phyloP scores from a whole-genome alignment of 2,888 invertebrate genomes.

The Drosophila paramelanica region DNA sequence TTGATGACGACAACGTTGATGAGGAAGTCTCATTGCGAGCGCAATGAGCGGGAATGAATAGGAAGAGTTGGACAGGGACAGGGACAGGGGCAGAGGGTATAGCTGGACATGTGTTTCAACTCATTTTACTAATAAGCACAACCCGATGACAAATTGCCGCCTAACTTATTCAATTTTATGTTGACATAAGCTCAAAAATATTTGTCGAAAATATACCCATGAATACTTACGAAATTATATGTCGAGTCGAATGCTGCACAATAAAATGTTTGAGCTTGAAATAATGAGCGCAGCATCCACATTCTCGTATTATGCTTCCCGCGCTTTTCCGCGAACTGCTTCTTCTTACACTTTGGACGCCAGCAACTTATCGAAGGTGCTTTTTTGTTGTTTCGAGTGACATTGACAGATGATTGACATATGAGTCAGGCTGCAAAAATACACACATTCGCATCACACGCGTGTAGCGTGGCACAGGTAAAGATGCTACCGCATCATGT shows the following conservation, averaged over 20 bases:
- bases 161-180: slow-evolving; percentile 57
- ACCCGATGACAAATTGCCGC: slow-evolving; percentile 72
- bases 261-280: neutral
- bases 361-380: slow-evolving; percentile 14
- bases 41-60: neutral
- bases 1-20: slow-evolving; percentile 51
- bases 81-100: neutral
- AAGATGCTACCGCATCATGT: slow-evolving; percentile 26
- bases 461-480: slow-evolving; percentile 23
- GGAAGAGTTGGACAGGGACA: neutral
- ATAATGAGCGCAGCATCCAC: slow-evolving; percentile 2
- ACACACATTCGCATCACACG: slow-evolving; percentile 24
- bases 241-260: neutral
- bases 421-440: slow-evolving; percentile 79
- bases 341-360: slow-evolving; percentile 27
- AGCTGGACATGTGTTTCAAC: slow-evolving; percentile 71
- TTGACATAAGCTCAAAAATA: slow-evolving; percentile 47
- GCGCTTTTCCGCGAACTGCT: neutral
- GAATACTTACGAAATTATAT: neutral
- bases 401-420: slow-evolving; percentile 84
- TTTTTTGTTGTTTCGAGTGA: slow-evolving; percentile 52
- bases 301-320: neutral
- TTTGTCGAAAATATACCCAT: slow-evolving; percentile 32
- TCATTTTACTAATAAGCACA: slow-evolving; percentile 77
- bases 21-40: slow-evolving; percentile 14